Base-by-base conservation (phyloP, 2,888 invertebrate genomes). In the Eumacrocentrus americanus region DNA sequence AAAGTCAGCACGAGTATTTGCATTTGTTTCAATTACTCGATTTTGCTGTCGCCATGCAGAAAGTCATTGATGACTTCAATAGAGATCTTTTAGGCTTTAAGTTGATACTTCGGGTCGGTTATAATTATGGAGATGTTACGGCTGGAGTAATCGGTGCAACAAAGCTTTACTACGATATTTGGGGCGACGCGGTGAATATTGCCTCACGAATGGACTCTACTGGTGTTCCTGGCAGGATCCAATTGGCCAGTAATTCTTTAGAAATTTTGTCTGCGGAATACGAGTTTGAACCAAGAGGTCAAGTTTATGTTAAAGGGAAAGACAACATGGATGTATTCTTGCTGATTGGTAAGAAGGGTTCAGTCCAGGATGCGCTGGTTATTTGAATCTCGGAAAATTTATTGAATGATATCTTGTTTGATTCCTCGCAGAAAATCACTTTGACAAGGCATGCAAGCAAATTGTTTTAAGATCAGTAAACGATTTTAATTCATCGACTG, bases 151-250 rank as follows among this genome's bases (percentile, higher is more conserved):
- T 98, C 55, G 98, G 98, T 0, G 96, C 96, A 5, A 93, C 93
- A 1, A 98, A 98, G 77, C 83, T 98, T 62, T 94, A 95, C 79
- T 98, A 97, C 73, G 98, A 98, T 80, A 98, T 98, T 71, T 98
- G 98, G 98, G 98, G 98, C 0, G 98, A 98, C 80, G 95, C 98
- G 0, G 98, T 98, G 0, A 98, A 98, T 80, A 95, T 98, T 60
- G 95, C 98, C 0, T 94, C 94, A 5, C 85, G 98, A 55, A 98
- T 98, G 98, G 98, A 98, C 81, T 94, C 95, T 0, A 98, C 97
- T 0, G 98, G 98, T 0, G 89, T 96, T 7, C 86, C 90, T 2
- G 92, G 94, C 60, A 84, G 90, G 50, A 92, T 96, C 67, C 94
- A 94, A 78, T 87, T 93, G 2, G 91, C 92, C 11, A 90, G 90